These are phyloP conservation scores for Xenops minutus DNA, from an alignment of 2,797 vertebrate species.

Conservation along the genomic window DNA sequence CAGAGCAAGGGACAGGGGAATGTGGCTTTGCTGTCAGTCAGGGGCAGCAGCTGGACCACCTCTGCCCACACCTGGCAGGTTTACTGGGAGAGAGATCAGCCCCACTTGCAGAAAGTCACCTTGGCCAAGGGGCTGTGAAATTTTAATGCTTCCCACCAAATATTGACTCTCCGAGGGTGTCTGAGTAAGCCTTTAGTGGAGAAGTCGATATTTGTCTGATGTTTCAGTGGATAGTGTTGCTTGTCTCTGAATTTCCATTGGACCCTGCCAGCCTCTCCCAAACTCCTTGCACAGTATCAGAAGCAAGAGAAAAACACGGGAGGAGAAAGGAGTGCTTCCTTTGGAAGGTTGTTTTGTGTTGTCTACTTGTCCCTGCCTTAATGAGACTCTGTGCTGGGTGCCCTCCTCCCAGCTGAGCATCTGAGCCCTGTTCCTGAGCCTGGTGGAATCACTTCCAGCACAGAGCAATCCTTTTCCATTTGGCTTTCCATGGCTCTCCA, in stretches of 20 bases:
- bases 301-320: not conserved
- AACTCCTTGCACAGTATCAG: not conserved
- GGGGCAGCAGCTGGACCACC: not conserved
- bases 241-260: slow-evolving; percentile 16
- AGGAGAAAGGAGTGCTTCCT: not conserved
- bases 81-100: not conserved
- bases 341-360: not conserved
- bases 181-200: slow-evolving; percentile 34
- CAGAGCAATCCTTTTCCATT: not conserved
- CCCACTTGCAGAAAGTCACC: slow-evolving; percentile 46
- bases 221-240: slow-evolving; percentile 60
- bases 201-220: slow-evolving; percentile 53
- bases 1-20: not conserved
- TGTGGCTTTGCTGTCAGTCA: not conserved
- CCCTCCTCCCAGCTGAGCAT: not conserved
- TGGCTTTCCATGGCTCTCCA: not conserved
- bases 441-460: not conserved
- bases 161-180: slow-evolving; percentile 40
- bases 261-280: not conserved
- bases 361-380: not conserved
- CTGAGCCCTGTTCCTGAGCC: not conserved
- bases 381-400: not conserved
- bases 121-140: slow-evolving; percentile 59
- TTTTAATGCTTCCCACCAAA: slow-evolving; percentile 63
- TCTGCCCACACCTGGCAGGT: not conserved